Evolutionary conservation across 2,113 vertebrate genomes (phyloP).

Genomic region (Junco hyemalis): DNA sequence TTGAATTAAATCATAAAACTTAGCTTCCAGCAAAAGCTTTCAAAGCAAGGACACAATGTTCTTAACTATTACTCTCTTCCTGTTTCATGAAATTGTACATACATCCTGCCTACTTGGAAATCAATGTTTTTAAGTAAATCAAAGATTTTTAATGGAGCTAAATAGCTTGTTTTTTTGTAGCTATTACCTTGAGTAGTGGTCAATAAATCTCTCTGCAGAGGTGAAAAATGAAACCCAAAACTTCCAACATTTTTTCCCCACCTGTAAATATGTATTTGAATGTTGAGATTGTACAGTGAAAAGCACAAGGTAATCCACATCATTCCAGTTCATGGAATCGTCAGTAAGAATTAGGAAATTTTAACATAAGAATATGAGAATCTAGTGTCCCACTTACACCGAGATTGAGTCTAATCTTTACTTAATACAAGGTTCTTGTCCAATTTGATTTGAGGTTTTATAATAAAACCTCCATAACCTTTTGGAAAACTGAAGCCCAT

Average conservation of each 20-base stretch:
- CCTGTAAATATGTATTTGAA: neutral
- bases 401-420: neutral
- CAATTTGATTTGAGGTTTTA: neutral
- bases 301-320: neutral
- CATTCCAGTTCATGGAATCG: neutral
- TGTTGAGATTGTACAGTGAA: neutral
- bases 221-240: neutral
- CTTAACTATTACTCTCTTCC: neutral
- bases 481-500: neutral
- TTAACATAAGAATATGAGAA: neutral
- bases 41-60: neutral
- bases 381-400: neutral
- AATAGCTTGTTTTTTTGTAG: neutral
- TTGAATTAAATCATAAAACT: neutral
- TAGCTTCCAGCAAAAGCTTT: constrained; percentile 7
- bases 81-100: neutral
- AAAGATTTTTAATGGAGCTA: neutral
- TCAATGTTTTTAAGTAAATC: neutral
- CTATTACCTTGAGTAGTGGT: neutral
- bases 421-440: neutral
- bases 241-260: neutral
- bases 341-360: neutral
- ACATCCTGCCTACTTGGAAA: neutral
- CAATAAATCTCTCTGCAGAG: neutral
- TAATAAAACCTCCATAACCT: neutral